Percentiles rank a stretch among this genome's conserved stretches.
These are phyloP conservation scores for Orcinus orca DNA, from an alignment of 2,113 vertebrate species.

Conservation along the genomic window DNA sequence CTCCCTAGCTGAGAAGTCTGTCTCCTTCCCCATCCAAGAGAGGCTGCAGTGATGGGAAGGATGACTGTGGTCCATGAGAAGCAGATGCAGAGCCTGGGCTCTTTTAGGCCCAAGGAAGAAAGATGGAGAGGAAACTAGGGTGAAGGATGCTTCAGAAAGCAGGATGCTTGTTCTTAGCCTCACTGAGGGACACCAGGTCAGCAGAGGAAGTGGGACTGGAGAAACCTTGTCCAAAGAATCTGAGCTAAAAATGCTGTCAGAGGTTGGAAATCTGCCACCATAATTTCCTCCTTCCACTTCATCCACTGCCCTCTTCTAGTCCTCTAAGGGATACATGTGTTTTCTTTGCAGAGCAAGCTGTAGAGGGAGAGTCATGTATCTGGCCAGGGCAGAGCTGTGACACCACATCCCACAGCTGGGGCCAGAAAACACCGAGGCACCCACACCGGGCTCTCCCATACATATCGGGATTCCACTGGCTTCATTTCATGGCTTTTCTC, in stretches of 20 bases:
- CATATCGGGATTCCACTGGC: neutral
- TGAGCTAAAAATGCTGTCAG: neutral
- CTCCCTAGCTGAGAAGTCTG: neutral
- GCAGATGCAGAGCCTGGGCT: neutral
- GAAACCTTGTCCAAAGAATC: neutral
- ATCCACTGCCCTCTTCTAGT: neutral
- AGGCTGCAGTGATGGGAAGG: neutral
- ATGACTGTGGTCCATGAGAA: fast-evolving
- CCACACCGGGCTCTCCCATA: neutral
- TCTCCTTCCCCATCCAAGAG: neutral
- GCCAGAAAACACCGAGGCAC: neutral
- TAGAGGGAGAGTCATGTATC: fast-evolving
- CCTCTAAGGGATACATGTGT: neutral
- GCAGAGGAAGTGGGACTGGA: neutral
- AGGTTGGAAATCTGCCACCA: neutral
- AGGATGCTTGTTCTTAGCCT: neutral
- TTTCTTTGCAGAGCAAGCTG: neutral
- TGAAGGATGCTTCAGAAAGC: neutral
- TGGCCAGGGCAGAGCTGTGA: neutral
- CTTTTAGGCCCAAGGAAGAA: neutral
- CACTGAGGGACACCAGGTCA: neutral
- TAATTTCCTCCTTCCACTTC: neutral
- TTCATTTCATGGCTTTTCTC: neutral
- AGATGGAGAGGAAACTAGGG: too few species aligned
- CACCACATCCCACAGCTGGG: neutral